Conservation (phyloP, 2,113 vertebrate species). For the Vulpes ferrilata region DNA sequence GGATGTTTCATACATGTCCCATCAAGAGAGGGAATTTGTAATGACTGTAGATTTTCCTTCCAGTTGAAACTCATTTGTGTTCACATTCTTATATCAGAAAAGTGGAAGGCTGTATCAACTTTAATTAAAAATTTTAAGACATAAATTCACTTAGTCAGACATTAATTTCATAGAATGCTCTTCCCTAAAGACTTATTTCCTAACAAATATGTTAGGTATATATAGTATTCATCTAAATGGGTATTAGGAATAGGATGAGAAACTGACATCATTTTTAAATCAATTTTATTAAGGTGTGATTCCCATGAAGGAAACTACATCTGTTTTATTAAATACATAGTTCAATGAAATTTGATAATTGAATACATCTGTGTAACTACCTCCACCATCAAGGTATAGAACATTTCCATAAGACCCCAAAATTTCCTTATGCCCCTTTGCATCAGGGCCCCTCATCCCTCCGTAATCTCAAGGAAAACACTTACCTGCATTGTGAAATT, state of each 20-base stretch:
- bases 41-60: constrained; percentile 59
- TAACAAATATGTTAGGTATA: constrained; percentile 59
- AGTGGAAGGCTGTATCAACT: constrained; percentile 64
- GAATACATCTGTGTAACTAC: not conserved
- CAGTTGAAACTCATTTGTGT: constrained; percentile 65
- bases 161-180: constrained; percentile 68
- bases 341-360: not conserved
- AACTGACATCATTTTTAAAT: not conserved
- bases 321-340: not conserved
- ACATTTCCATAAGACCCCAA: not conserved
- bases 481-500: not conserved
- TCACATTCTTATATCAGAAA: constrained; percentile 66
- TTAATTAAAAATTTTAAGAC: constrained; percentile 79
- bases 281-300: not conserved
- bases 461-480: not conserved
- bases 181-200: constrained; percentile 72
- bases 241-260: not conserved
- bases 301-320: not conserved
- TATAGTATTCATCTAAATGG: constrained; percentile 41
- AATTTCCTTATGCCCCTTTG: not conserved
- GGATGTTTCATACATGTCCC: not conserved
- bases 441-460: not conserved
- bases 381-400: not conserved
- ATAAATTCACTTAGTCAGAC: constrained; percentile 54
- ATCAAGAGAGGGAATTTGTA: not conserved